Evolutionary conservation across 2,888 invertebrate genomes (phyloP).

Genomic region (Ectobius pallidus): DNA sequence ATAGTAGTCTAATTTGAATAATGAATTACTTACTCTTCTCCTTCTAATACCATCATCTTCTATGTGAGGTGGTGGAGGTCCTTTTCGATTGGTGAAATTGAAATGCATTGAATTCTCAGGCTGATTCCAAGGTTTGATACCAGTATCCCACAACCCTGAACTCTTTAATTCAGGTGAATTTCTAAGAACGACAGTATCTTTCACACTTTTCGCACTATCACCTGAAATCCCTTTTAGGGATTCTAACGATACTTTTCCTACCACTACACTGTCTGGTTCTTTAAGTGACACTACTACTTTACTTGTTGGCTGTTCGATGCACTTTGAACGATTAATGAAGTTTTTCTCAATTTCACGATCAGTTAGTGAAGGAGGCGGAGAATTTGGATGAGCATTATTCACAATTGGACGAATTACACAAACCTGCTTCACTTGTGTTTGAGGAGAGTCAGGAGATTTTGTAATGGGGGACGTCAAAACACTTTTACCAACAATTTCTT

Average conservation of each 20-base stretch:
- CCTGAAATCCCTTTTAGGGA: conserved; percentile 48
- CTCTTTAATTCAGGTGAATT: conserved; percentile 39
- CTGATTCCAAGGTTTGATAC: conserved; percentile 61
- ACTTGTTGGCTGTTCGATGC: conserved; percentile 58
- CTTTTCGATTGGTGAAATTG: conserved; percentile 84
- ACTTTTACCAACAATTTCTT: background rate
- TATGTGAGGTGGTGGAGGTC: conserved; percentile 85
- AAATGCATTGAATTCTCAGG: conserved; percentile 78
- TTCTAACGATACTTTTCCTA: conserved; percentile 51
- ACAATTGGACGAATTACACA: conserved; percentile 60
- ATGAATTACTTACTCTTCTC: too few species aligned
- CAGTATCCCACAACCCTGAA: conserved; percentile 54
- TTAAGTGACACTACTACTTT: conserved; percentile 48
- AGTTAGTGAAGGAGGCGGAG: conserved; percentile 54
- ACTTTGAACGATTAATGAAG: conserved; percentile 69
- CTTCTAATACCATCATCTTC: conserved; percentile 80
- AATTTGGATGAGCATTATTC: conserved; percentile 24
- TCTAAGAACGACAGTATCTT: conserved; percentile 27
- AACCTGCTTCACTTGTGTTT: conserved; percentile 56
- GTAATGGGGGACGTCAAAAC: background rate
- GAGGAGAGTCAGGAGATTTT: conserved; percentile 25
- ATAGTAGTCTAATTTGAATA: too few species aligned
- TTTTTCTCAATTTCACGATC: conserved; percentile 72
- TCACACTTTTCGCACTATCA: conserved; percentile 37
- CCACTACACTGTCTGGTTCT: conserved; percentile 36